Evolutionary conservation across 2,888 invertebrate species (phyloP), one percentile per base, ranked within the genome.

Genomic region (Aphodius granarius): DNA sequence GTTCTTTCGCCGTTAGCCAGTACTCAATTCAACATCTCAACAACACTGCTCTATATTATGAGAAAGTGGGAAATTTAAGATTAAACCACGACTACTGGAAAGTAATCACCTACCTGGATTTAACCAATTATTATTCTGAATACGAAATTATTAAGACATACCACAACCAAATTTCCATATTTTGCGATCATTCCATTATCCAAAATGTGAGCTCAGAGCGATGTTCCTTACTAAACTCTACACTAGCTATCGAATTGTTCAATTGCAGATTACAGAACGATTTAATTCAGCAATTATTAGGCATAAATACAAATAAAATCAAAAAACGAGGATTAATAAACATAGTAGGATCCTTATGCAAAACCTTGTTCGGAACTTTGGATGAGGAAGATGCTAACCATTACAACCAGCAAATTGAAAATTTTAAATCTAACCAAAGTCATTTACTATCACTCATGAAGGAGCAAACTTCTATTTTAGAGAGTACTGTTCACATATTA

Each of bases 351-450:
- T 18, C 66, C 19, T 18, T 13, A 18, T 66, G 17, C 15, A 66
- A 66, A 66, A 66, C 68, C 6, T 21, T 68, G 19, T 68, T 68
- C 68, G 68, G 68, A 2, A 68, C 68, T 16, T 18, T 68, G 21
- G 68, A 68, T 5, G 68, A 68, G 21, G 21, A 68, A n/a, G 68
- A 68, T 19, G 68, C 68, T 3, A 68, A 66, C 20, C 19, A 68
- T 68, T 68, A 68, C n/a, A 68, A 68, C 68, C 19, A 19, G 20
- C 68, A 68, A 68, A 68, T 68, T 19, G 20, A 68, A 15, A n/a
- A n/a, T 21, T 19, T 68, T 5, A 68, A 19, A 15, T 68, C 68
- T 4, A 68, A 68, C 2, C 68, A 68, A 18, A 66, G 68, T 68
- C 68, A 68, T 19, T 19, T 68, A 68, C 20, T 68, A 6, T n/a